Evolutionary conservation across 1,140 invertebrate species (phyloP).

Genomic region (Harpegnathos saltator): DNA sequence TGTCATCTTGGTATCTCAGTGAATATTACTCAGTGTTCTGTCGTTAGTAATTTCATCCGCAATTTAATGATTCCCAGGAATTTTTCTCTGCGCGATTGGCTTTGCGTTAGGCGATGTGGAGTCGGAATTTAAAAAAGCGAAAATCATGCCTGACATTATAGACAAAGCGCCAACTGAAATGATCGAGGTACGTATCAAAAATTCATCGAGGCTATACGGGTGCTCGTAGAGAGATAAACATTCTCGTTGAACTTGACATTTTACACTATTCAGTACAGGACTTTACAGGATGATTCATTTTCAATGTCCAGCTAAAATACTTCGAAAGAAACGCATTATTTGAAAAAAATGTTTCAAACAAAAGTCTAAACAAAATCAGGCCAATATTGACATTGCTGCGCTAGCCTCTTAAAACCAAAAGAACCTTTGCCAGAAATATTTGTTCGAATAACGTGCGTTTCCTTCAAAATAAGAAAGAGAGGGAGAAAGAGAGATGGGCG

Average conservation of each 20-base stretch:
- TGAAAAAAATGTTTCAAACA: too few relatives aligned
- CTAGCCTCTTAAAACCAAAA: too few relatives aligned
- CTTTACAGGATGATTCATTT: too few relatives aligned
- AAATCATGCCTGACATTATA: constrained; percentile 86
- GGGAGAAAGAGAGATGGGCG: too few relatives aligned
- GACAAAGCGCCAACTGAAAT: constrained; percentile 80
- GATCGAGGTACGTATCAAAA: constrained; percentile 81
- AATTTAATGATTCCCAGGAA: constrained; percentile 69
- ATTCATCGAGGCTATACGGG: not conserved
- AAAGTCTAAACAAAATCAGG: too few relatives aligned
- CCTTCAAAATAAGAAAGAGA: too few relatives aligned
- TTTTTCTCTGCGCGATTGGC: constrained; percentile 74
- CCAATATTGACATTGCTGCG: too few relatives aligned
- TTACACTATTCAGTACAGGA: not conserved
- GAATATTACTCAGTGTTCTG: not conserved
- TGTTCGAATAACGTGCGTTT: too few relatives aligned
- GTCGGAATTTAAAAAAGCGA: constrained; percentile 80
- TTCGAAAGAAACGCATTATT: too few relatives aligned
- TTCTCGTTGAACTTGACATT: not conserved
- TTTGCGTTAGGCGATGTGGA: constrained; percentile 76
- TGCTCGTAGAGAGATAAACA: not conserved
- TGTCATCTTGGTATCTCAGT: constrained; percentile 1
- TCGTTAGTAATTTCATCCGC: not conserved
- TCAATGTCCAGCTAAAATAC: too few relatives aligned
- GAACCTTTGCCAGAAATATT: too few relatives aligned